phyloP scores from a whole-genome alignment of 2,797 vertebrate species.

The Sparidentex hasta region DNA sequence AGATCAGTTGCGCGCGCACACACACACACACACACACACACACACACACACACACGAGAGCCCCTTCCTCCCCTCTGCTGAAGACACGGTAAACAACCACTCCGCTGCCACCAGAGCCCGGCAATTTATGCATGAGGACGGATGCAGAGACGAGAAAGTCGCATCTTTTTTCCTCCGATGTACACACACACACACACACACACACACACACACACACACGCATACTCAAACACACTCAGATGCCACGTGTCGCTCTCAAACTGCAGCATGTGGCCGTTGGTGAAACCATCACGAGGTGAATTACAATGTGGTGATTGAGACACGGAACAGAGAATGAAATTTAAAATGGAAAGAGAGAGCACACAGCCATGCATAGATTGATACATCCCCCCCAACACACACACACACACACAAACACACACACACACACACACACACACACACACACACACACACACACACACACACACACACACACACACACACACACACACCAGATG shows the following conservation, averaged over 20 bases:
- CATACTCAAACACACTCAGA: not conserved
- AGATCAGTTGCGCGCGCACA: conserved; percentile 14
- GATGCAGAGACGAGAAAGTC: conserved; percentile 27
- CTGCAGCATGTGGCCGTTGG: conserved; percentile 12
- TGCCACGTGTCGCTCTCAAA: conserved; percentile 14
- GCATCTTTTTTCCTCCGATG: conserved; percentile 9
- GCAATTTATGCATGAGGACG: conserved; percentile 57
- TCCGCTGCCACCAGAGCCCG: not conserved
- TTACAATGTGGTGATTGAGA: conserved; percentile 65
- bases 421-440: conserved; percentile 3
- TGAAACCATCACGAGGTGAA: conserved; percentile 61
- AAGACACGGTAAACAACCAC: conserved; percentile 50
- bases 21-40: not conserved
- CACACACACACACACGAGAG: not conserved
- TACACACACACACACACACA: conserved; percentile 20
- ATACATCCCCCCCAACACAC: not conserved
- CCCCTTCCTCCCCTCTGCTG: conserved; percentile 10
- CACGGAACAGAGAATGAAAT: conserved; percentile 52
- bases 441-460: not conserved
- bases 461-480: conserved; percentile 14
- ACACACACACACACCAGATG: conserved; percentile 8
- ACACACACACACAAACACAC: conserved; percentile 17
- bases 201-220: conserved; percentile 6
- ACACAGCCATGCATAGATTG: not conserved
- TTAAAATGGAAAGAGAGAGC: conserved; percentile 34